Evolutionary conservation across 2,888 invertebrate genomes (phyloP).

Genomic region (Epinotia nisella): DNA sequence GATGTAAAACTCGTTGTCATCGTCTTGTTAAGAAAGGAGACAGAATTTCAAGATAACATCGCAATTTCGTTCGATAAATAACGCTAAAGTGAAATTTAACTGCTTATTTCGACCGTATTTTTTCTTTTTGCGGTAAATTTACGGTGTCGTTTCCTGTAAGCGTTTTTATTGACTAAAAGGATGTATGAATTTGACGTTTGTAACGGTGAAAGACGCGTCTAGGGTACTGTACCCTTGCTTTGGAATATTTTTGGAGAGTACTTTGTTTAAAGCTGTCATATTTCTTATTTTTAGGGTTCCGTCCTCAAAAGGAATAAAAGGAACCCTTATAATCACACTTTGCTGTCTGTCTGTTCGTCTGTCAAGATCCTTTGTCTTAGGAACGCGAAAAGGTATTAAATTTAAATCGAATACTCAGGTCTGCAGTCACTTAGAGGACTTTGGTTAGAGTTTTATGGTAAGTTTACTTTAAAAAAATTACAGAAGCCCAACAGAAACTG

Average conservation of each 20-base stretch:
- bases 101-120: constrained; percentile 33
- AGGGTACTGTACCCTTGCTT: background rate
- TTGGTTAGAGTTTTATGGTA: too few relatives aligned
- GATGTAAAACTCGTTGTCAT: background rate
- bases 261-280: background rate
- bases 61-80: constrained; percentile 32
- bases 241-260: too few relatives aligned
- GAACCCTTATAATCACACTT: too few relatives aligned
- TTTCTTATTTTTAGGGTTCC: too few relatives aligned
- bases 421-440: too few relatives aligned
- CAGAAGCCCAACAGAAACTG: too few relatives aligned
- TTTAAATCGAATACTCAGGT: too few relatives aligned
- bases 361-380: too few relatives aligned
- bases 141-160: constrained; percentile 6
- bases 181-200: constrained; percentile 3
- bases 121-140: constrained; percentile 21
- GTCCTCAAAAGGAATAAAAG: too few relatives aligned
- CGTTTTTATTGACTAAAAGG: constrained; percentile 12
- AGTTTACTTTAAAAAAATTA: too few relatives aligned
- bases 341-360: too few relatives aligned
- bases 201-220: background rate
- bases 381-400: too few relatives aligned
- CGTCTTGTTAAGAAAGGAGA: background rate
- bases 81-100: constrained; percentile 38
- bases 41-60: constrained; percentile 38